A percentile compares a stretch with the other conserved stretches of the same genome.
Conservation (phyloP, 2,797 vertebrate genomes). For the Diplodus sargus region DNA sequence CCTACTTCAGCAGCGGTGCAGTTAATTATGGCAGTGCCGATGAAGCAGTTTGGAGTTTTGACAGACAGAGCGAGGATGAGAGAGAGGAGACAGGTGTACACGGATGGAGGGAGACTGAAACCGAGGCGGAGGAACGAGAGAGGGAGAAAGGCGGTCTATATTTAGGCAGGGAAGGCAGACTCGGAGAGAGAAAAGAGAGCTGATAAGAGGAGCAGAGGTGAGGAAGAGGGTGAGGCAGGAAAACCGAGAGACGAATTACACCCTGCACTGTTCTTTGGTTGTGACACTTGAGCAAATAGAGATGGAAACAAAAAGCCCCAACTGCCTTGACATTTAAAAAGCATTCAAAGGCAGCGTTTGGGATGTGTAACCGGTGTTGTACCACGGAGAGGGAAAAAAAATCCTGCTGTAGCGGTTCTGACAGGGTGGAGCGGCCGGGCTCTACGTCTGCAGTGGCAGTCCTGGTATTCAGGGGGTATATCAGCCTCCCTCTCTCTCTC, state of each 20-base stretch:
- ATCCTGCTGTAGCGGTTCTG: slow-evolving; percentile 35
- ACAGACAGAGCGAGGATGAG: slow-evolving; percentile 27
- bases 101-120: slow-evolving; percentile 14
- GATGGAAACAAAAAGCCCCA: slow-evolving; percentile 18
- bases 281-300: slow-evolving; percentile 31
- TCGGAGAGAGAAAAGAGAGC: slow-evolving; percentile 27
- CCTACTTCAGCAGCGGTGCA: slow-evolving; percentile 19
- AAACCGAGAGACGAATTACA: slow-evolving; percentile 35
- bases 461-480: slow-evolving; percentile 76
- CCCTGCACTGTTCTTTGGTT: not conserved
- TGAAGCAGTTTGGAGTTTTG: slow-evolving; percentile 43
- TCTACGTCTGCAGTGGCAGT: slow-evolving; percentile 71
- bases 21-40: slow-evolving; percentile 40
- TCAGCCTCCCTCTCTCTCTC: slow-evolving; percentile 53
- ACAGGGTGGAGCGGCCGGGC: slow-evolving; percentile 60
- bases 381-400: slow-evolving; percentile 1
- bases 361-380: slow-evolving; percentile 34
- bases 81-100: slow-evolving; percentile 42
- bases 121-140: slow-evolving; percentile 31
- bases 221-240: slow-evolving; percentile 40
- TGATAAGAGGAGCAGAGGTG: slow-evolving; percentile 59
- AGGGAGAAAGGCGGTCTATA: slow-evolving; percentile 53
- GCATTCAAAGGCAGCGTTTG: slow-evolving; percentile 30
- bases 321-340: slow-evolving; percentile 46
- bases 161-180: slow-evolving; percentile 53